These are phyloP conservation scores for Neuroscelio doddi DNA, from an alignment of 2,888 invertebrate species.

Conservation along the genomic window DNA sequence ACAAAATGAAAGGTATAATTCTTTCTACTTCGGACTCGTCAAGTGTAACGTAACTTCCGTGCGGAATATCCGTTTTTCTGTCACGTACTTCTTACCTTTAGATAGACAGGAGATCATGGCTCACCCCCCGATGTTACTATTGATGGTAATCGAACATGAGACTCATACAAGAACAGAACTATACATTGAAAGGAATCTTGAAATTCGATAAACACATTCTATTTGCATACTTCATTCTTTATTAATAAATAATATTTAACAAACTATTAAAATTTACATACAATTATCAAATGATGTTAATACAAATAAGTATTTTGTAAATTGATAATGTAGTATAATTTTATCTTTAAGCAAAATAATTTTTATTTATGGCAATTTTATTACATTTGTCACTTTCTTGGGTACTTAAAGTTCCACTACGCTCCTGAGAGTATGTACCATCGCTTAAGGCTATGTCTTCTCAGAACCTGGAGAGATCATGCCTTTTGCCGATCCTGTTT, in stretches of 20 bases:
- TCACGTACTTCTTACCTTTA: constrained; percentile 61
- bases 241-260: too few species aligned
- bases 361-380: too few species aligned
- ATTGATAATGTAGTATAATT: too few species aligned
- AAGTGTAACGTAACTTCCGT: constrained; percentile 23
- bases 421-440: constrained; percentile 13
- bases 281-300: too few species aligned
- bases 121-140: constrained; percentile 54
- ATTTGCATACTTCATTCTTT: too few species aligned
- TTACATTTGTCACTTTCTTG: too few species aligned
- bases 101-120: constrained; percentile 63
- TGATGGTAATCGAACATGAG: constrained; percentile 53
- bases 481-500: constrained; percentile 29
- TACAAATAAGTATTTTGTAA: too few species aligned
- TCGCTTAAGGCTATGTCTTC: constrained; percentile 30
- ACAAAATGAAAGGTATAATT: constrained; percentile 19
- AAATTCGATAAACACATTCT: not conserved
- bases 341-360: too few species aligned
- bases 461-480: constrained; percentile 49
- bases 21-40: not conserved
- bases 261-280: too few species aligned
- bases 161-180: constrained; percentile 49
- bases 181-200: constrained; percentile 7
- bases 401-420: too few species aligned
- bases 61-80: constrained; percentile 61